Evolutionary conservation across 2,888 invertebrate genomes (phyloP).

Genomic region (Barypeithes pellucidus): DNA sequence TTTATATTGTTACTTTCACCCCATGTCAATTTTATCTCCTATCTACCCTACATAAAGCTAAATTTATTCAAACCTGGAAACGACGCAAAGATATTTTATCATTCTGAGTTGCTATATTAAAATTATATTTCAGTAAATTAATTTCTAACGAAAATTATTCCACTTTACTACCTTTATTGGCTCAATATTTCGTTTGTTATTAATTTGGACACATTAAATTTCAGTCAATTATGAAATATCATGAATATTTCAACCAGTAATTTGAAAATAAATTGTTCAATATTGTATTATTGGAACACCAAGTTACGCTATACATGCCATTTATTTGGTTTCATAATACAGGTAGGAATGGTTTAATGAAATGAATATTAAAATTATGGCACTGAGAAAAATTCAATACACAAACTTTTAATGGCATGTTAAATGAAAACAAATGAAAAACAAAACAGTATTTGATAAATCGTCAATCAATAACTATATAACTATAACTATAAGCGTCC

Average conservation of each 20-base stretch:
- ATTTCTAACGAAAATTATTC: neutral
- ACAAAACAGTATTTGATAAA: too few species aligned
- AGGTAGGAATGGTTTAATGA: neutral
- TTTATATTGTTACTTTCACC: too few species aligned
- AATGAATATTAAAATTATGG: neutral
- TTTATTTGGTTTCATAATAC: neutral
- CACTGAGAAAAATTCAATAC: neutral
- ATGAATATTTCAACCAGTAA: neutral
- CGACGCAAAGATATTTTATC: neutral
- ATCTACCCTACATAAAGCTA: neutral
- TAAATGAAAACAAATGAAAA: too few species aligned
- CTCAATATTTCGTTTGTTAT: slow-evolving; percentile 2
- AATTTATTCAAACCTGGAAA: neutral
- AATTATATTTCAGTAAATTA: slow-evolving; percentile 3
- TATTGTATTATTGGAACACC: neutral
- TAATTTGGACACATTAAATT: slow-evolving; percentile 4
- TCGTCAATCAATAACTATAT: too few species aligned
- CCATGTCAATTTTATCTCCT: too few species aligned
- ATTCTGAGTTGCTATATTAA: neutral
- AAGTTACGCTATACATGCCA: neutral
- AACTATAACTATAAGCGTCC: too few species aligned
- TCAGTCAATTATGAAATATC: slow-evolving; percentile 7
- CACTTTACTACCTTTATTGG: slow-evolving; percentile 1
- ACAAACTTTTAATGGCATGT: neutral
- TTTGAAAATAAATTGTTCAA: neutral